Base-by-base conservation (phyloP, 2,113 vertebrate species). In the Lagenorhynchus albirostris region DNA sequence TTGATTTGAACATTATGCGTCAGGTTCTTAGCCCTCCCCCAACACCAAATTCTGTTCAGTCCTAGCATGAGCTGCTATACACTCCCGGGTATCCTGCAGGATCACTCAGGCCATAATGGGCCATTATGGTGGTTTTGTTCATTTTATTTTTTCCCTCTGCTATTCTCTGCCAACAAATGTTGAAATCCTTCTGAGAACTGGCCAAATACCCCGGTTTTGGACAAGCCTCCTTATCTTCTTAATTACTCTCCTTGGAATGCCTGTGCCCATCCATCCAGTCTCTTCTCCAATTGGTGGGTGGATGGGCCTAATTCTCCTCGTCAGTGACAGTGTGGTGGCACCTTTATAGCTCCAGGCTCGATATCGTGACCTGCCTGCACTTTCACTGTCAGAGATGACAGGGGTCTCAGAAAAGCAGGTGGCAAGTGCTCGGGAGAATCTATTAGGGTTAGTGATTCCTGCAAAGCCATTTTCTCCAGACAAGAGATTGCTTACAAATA, bases 401-500 rank as follows among this genome's bases (percentile, higher is more conserved):
- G 95, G 82, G 84, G 84, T 73, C 44, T 68, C 73, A 82, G 85
- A 89, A 96, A 93, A 84, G 53, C 86, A 58, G 1, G 63, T 65
- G 65, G 92, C 88, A 26, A 10, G 83, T 86, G 91, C 86, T 92
- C 17, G 2, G 41, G 47, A 92, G 95, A 97, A 98, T 97, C 97
- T 96, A 95, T 97, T 82, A 96, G 73, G 87, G 88, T 89, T 93
- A 44, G 17, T 41, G 62, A 95, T 95, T 85, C 84, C 74, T 65
- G 73, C 55, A 98, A 98, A 97, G 94, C 85, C 92, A 89, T 98
- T 98, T 96, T 95, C 95, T 96, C 79, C 92, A 73, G 83, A 94
- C 95, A 94, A 89, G 94, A 98, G 86, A 94, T 94, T 98, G 95
- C 97, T 96, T 89, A 60, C 97, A 98, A 98, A 96, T 76, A 98